Percentiles rank a stretch among this genome's conserved stretches.
Evolutionary conservation across 2,113 vertebrate genomes (phyloP).

Genomic region (Lates calcarifer): DNA sequence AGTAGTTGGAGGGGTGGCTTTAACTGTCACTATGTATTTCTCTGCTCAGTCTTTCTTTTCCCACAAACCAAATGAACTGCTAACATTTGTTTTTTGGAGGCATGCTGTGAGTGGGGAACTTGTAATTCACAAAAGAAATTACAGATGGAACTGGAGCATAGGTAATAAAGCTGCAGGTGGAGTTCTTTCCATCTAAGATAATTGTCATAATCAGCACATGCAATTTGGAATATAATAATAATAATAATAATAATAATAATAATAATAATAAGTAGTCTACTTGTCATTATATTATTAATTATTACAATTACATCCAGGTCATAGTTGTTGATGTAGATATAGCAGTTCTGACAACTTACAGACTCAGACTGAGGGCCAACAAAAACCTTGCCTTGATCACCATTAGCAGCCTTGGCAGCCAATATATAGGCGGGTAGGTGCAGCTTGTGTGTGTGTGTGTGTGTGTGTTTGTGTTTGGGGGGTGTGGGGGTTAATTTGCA

Average conservation of each 20-base stretch:
- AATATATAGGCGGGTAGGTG: constrained; percentile 23
- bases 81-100: constrained; percentile 85
- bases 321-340: constrained; percentile 58
- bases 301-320: constrained; percentile 23
- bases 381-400: constrained; percentile 87
- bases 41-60: constrained; percentile 87
- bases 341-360: constrained; percentile 52
- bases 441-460: constrained; percentile 63
- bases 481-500: constrained; percentile 89
- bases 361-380: constrained; percentile 72
- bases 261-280: constrained; percentile 16
- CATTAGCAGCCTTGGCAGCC: constrained; percentile 89
- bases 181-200: constrained; percentile 59
- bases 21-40: constrained; percentile 86
- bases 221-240: constrained; percentile 54
- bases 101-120: constrained; percentile 80
- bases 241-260: constrained; percentile 19
- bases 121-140: constrained; percentile 72
- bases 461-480: constrained; percentile 21
- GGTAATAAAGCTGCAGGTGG: constrained; percentile 74
- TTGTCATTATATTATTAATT: constrained; percentile 43
- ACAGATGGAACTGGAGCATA: constrained; percentile 45
- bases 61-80: constrained; percentile 88
- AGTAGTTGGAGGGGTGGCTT: constrained; percentile 70
- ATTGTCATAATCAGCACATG: constrained; percentile 57